These are phyloP conservation scores for Cephus nigrinus DNA, from an alignment of 2,888 invertebrate species.

Conservation along the genomic window DNA sequence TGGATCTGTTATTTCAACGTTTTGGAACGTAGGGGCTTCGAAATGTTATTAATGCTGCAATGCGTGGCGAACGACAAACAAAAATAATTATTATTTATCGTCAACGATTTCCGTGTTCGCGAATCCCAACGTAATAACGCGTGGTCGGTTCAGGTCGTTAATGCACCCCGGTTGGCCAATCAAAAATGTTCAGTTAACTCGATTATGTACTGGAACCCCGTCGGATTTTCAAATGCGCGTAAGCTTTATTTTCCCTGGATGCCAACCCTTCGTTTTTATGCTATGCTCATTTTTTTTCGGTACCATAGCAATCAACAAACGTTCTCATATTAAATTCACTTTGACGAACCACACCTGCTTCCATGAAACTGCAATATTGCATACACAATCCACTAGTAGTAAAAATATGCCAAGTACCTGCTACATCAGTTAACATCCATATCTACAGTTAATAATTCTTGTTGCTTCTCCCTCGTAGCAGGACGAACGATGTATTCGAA, in stretches of 20 bases:
- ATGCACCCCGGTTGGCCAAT: neutral
- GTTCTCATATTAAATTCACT: neutral
- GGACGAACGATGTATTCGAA: neutral
- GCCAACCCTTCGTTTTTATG: neutral
- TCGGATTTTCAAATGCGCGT: neutral
- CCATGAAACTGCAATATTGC: neutral
- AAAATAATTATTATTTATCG: conserved; percentile 67
- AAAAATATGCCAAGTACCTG: neutral
- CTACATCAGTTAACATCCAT: neutral
- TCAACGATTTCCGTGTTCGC: conserved; percentile 62
- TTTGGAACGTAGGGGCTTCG: conserved; percentile 46
- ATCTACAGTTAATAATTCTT: neutral
- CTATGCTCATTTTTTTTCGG: neutral
- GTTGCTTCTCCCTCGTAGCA: neutral
- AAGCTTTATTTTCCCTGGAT: neutral
- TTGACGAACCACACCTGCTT: neutral
- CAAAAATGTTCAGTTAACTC: neutral
- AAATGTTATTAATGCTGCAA: conserved; percentile 64
- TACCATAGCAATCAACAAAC: neutral
- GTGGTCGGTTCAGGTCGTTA: neutral
- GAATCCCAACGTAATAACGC: conserved; percentile 46
- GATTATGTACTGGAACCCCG: neutral
- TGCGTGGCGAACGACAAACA: conserved; percentile 59
- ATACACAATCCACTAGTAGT: neutral
- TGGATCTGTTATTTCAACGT: conserved; percentile 63